Conservation (phyloP, 2,888 invertebrate species). For the Odontocolon sp. region DNA sequence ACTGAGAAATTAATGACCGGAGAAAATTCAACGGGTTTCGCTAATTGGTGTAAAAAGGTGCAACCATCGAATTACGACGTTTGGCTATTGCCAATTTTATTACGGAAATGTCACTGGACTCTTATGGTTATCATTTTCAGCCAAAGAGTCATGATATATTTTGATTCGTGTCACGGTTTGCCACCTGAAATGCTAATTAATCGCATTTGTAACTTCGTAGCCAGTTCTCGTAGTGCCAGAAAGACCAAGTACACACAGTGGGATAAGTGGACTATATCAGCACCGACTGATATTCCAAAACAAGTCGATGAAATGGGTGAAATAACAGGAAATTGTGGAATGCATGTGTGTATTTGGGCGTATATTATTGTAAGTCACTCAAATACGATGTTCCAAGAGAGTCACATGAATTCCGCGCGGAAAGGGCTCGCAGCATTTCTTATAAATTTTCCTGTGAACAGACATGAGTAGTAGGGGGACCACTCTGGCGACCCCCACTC, state of each 20-base stretch:
- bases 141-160: not conserved
- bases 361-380: slow-evolving; percentile 16
- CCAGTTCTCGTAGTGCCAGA: not conserved
- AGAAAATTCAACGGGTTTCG: slow-evolving; percentile 8
- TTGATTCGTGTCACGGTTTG: slow-evolving; percentile 3
- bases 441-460: not conserved
- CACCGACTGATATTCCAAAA: not conserved
- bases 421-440: not conserved
- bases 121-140: slow-evolving; percentile 6
- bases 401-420: not conserved
- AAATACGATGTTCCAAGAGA: not conserved
- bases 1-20: slow-evolving; percentile 1
- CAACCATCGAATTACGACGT: slow-evolving; percentile 8
- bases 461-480: too few species aligned
- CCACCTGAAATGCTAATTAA: not conserved
- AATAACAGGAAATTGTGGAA: slow-evolving; percentile 26
- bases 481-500: too few species aligned
- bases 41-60: slow-evolving; percentile 7
- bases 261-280: not conserved
- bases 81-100: not conserved
- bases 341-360: slow-evolving; percentile 14
- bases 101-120: not conserved
- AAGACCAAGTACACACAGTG: not conserved
- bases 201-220: slow-evolving; percentile 10
- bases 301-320: not conserved